A percentile compares a stretch with the other conserved stretches of the same genome.
Evolutionary conservation across 2,888 invertebrate species (phyloP).

Genomic region (Xestia sexstrigata): DNA sequence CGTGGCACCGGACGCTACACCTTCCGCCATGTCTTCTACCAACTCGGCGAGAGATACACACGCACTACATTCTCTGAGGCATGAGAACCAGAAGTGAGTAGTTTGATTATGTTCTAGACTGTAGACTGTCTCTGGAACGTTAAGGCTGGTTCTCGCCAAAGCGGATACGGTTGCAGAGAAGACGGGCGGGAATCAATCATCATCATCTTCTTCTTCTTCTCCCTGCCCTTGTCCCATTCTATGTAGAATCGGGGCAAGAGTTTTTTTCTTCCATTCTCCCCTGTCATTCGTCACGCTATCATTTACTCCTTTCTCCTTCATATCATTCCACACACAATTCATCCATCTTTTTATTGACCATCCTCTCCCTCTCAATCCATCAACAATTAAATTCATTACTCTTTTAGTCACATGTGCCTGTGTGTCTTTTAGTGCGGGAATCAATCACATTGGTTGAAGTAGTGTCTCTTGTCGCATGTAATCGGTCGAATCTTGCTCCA

Average conservation of each 20-base stretch:
- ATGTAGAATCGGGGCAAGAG: too few relatives aligned
- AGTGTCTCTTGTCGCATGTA: neutral
- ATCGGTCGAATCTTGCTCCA: neutral
- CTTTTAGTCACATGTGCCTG: too few relatives aligned
- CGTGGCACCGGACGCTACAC: constrained; percentile 86
- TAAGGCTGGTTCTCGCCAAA: neutral
- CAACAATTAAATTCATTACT: too few relatives aligned
- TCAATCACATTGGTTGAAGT: neutral
- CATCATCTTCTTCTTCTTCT: too few relatives aligned
- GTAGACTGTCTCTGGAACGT: neutral
- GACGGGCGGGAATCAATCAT: neutral
- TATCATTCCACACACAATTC: too few relatives aligned
- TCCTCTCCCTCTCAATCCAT: too few relatives aligned
- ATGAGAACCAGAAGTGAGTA: constrained; percentile 84
- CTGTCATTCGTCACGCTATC: too few relatives aligned
- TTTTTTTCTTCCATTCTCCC: too few relatives aligned
- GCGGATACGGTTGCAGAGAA: neutral
- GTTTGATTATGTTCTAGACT: neutral
- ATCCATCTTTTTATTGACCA: too few relatives aligned
- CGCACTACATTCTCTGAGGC: constrained; percentile 76
- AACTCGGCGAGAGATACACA: constrained; percentile 81
- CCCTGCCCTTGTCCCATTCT: too few relatives aligned
- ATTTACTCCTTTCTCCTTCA: too few relatives aligned
- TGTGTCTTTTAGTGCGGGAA: too few relatives aligned
- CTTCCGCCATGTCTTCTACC: constrained; percentile 85